Percentiles rank a stretch among this genome's conserved stretches.
Evolutionary conservation across 2,113 vertebrate genomes (phyloP).

Genomic region (Dissostichus mawsoni): DNA sequence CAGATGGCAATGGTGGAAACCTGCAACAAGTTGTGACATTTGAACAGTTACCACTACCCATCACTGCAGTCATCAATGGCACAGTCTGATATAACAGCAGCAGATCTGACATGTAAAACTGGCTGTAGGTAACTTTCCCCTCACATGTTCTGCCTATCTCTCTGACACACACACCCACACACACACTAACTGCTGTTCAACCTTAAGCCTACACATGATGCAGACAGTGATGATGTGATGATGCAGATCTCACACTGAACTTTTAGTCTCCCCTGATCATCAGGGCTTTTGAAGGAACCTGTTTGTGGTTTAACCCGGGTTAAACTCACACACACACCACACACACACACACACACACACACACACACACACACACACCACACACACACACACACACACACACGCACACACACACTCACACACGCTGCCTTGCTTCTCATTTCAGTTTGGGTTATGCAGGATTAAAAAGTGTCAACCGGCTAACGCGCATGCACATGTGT

Average conservation of each 20-base stretch:
- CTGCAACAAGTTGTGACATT: constrained; percentile 53
- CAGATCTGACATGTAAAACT: constrained; percentile 27
- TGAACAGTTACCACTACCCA: constrained; percentile 35
- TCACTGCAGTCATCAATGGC: constrained; percentile 38
- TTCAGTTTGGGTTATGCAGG: constrained; percentile 63
- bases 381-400: constrained; percentile 13
- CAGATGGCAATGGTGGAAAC: constrained; percentile 12
- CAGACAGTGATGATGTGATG: constrained; percentile 37
- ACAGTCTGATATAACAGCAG: constrained; percentile 12
- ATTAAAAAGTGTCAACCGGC: constrained; percentile 50
- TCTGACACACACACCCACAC: neutral
- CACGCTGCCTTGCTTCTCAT: constrained; percentile 42
- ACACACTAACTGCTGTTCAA: constrained; percentile 22
- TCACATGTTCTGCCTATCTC: no score
- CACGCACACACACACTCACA: neutral
- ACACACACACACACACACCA: constrained; percentile 12
- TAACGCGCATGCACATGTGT: constrained; percentile 26
- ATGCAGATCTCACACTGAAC: constrained; percentile 48
- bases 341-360: constrained; percentile 23
- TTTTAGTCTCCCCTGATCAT: constrained; percentile 20
- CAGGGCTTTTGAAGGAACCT: neutral
- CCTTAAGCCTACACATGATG: constrained; percentile 49
- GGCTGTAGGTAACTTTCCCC: neutral
- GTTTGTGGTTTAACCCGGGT: constrained; percentile 10
- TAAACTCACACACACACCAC: constrained; percentile 25